Base-by-base conservation (phyloP, 2,113 vertebrate genomes). In the Fulica atra region DNA sequence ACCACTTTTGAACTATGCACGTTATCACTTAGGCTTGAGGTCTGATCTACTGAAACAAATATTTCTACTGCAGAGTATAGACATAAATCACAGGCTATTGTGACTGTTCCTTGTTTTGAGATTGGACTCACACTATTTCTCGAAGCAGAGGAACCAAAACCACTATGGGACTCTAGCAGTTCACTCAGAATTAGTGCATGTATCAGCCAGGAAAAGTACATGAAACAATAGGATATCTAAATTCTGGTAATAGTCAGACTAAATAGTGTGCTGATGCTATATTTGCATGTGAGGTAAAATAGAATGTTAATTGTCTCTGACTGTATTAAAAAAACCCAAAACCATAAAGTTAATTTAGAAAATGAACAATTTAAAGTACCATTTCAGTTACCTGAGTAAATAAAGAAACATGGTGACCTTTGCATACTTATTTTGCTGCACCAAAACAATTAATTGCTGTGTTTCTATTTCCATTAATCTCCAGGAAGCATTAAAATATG, bases 341-440 rank as follows among this genome's bases (percentile, higher is more conserved):
- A 2, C n/a, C 63, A n/a, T 14, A 56, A 72, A 77, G 16, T 71
- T 77, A 86, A 65, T 91, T 66, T 70, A 63, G 13, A 79, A 81
- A 89, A 91, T 18, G 5, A 92, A 76, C 16, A 69, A 57, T 77
- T 80, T 87, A 78, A 85, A 93, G 14, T 24, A 38, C 13, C 23
- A 63, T 82, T 91, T 92, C 65, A 82, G 96, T 72, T 13, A 65
- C 5, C 17, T 87, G 38, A 8, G 13, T 7, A 24, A 69, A 28
- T 81, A 88, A 94, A 93, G 35, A 89, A 74, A 60, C 13, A 5
- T n/a, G 81, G 31, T 91, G 31, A 76, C 19, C 40, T 95, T 91
- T 93, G 69, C 31, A 72, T 61, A 28, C 0, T 4, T 20, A 59
- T 87, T 92, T 94, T 85, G 26, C 42, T 88, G 60, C 71, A 81